Base-by-base conservation (phyloP, 2,888 invertebrate genomes). In the Idaea biselata region DNA sequence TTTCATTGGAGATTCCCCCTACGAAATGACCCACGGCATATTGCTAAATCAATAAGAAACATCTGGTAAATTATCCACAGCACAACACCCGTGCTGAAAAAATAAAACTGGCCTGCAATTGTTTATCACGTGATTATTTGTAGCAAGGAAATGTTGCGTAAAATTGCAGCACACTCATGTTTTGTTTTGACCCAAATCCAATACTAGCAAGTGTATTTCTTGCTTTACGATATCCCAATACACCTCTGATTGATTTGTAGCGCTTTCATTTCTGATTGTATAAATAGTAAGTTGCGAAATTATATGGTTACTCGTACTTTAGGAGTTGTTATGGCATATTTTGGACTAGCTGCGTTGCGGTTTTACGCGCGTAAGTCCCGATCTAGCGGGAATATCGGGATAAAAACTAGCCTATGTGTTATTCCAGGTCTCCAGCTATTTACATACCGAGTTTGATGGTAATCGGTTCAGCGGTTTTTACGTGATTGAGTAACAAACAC, bases 221-320 rank as follows among this genome's bases (percentile, higher is more conserved):
- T 44, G 11, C 44, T 44, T 44, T 44, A 44, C 44, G 44, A 44
- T 44, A 44, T 44, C 44, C 44, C 44, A 7, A 44, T 44, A 11
- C 44, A 44, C 11, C 55, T 56, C 18, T 16, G 55, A 62, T 64
- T 62, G 62, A 64, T 64, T 60, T 64, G 56, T 60, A 53, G 55
- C 7, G 25, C 56, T 62, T 62, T 62, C 54, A 62, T 62, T 60
- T 54, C 56, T 56, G 44, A 18, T 16, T 44, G 25, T 32, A 60
- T 65, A 65, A 65, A 62, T 58, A 62, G 55, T 44, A 11, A 14
- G 44, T 44, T 44, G 44, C 44, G 14, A 44, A 44, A 44, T 44
- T 44, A 44, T 44, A 44, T 44, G 11, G 44, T 44, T 44, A 11
- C 44, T 7, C 2, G 5, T 44, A 44, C 44, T 44, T 44, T 44